Base-by-base conservation (phyloP, 2,113 vertebrate species). In the Actinemys pallida region DNA sequence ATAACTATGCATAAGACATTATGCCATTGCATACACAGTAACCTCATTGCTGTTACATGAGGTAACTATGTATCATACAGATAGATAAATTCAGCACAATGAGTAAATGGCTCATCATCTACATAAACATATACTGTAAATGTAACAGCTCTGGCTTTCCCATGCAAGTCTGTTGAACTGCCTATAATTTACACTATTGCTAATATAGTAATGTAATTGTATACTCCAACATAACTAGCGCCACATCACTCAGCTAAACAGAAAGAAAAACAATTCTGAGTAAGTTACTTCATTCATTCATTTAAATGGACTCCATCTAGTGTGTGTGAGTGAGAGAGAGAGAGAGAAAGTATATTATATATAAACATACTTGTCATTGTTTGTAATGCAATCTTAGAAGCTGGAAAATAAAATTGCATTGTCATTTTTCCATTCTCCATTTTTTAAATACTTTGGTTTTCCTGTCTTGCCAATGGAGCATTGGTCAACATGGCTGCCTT, bases 401-500 rank as follows among this genome's bases (percentile, higher is more conserved):
- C 62, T 93, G 90, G 76, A 91, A 93, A 97, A 89, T 81, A 69
- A 82, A 95, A 87, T 52, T 82, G 25, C 82, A 45, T 10, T 1
- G 0, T 6, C 75, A 56, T 53, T 86, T 88, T 75, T 31, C 14
- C 80, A 49, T 84, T 90, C 39, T 83, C 59, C 2, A 0, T 90
- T 84, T 90, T n/a, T 53, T 92, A 91, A 89, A n/a, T 9, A 7
- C 13, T 50, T 90, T 96, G 24, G 69, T 84, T 93, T 52, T 90
- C 93, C 93, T 88, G 49, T 90, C 87, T 49, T 59, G 59, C 35
- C 89, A 90, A 83, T 59, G 0, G 2, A 95, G 59, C 54, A 87
- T 96, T 87, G 81, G 93, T 93, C 92, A 93, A 90, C 45, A 87
- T 50, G 22, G 81, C 80, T 91, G 14, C 24, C 24, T 65, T 86